Base-by-base conservation (phyloP, 1,140 invertebrate species). In the Lordiphosa collinella region DNA sequence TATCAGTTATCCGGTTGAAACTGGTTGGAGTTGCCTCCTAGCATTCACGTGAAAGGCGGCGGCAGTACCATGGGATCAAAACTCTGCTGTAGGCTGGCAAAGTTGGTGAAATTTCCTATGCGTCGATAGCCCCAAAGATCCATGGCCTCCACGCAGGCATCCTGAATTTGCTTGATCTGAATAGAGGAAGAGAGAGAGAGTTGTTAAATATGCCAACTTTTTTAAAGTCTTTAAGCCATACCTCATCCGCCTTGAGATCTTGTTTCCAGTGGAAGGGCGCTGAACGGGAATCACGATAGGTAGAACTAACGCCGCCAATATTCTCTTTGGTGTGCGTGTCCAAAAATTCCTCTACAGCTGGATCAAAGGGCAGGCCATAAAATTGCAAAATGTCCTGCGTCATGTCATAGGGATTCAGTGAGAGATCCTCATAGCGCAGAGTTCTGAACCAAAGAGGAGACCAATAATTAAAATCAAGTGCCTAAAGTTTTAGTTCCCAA, bases 251-350 rank as follows among this genome's bases (percentile, higher is more conserved):
- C 54, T 92, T 91, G 25, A 96, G 90, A 71, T 95, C 94, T 37
- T 91, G 92, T 61, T 93, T 93, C 96, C 96, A 97, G 82, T 95
- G 94, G 86, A 96, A 96, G 54, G 95, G 95, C 47, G 95, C 93
- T 14, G 91, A 92, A 84, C 94, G 94, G 4, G 95, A 96, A 86
- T 96, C 93, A 13, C 95, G 91, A 86, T 93, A 95, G 4, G 95
- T 97, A 70, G 95, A 96, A 31, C 94, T 96, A 9, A 95, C 94
- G 11, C 94, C 95, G 9, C 94, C 95, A 4, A 93, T 92, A 67
- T 96, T 92, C 35, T 92, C 90, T 78, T 93, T 94, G 1, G 95
- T 96, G 82, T 97, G 95, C 2, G 94, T 93, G 63, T 95, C 93
- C 11, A 97, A 89, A 89, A 95, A 96, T 46, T 92, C 90, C 54